Conservation (phyloP, 1,140 invertebrate species). For the Macrocentrus cingulum region DNA sequence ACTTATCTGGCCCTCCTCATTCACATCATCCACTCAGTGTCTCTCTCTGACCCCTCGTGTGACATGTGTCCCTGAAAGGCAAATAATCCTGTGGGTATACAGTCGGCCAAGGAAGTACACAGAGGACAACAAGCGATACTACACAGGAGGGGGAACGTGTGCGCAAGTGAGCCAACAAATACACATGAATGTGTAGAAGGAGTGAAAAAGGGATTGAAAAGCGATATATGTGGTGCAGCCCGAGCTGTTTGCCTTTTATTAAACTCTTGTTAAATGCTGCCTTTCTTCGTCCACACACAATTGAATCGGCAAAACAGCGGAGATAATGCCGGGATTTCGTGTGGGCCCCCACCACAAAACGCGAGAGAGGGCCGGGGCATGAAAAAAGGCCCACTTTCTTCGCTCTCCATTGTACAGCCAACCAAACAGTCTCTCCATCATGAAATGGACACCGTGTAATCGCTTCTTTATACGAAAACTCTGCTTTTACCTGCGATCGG, state of each 20-base stretch:
- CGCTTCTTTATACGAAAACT: constrained; percentile 30
- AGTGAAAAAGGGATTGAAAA: constrained; percentile 31
- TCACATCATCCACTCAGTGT: constrained; percentile 16
- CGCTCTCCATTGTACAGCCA: constrained; percentile 25
- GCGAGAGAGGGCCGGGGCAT: neutral
- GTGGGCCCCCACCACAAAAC: constrained; percentile 11
- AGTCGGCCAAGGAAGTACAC: neutral
- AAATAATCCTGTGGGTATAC: constrained; percentile 8
- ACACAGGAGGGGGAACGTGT: constrained; percentile 18
- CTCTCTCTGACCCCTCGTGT: constrained; percentile 21
- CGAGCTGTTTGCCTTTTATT: constrained; percentile 58
- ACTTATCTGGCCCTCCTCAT: constrained; percentile 21
- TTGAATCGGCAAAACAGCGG: constrained; percentile 58
- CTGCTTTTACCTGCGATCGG: constrained; percentile 26
- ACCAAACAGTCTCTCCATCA: constrained; percentile 27
- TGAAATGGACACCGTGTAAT: constrained; percentile 56
- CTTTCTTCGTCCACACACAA: constrained; percentile 56
- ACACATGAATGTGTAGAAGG: constrained; percentile 18
- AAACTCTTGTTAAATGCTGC: constrained; percentile 59
- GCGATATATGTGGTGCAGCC: constrained; percentile 7
- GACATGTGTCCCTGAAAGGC: constrained; percentile 6
- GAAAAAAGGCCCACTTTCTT: constrained; percentile 8
- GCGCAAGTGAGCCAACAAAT: constrained; percentile 1
- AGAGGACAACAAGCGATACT: constrained; percentile 1
- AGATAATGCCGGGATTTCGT: constrained; percentile 46